Conservation (phyloP, 2,113 vertebrate species). For the Syrmaticus mikado region DNA sequence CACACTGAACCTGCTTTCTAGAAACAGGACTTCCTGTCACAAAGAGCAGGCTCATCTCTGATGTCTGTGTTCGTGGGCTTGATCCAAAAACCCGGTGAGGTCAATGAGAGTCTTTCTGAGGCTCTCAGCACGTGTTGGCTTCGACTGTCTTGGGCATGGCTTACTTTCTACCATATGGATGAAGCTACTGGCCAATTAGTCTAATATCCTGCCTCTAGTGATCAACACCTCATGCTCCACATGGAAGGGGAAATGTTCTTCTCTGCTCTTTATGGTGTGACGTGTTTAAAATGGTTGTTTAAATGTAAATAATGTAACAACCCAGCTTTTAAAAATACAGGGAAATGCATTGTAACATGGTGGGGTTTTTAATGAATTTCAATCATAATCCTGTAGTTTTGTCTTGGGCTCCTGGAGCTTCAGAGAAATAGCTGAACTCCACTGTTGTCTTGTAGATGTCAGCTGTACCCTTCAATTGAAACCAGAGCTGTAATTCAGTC, state of each 20-base stretch:
- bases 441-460: constrained; percentile 55
- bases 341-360: neutral
- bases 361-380: neutral
- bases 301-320: neutral
- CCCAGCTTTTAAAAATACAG: neutral
- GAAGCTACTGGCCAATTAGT: neutral
- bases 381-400: neutral
- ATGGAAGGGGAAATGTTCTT: neutral
- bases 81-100: neutral
- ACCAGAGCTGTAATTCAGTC: constrained; percentile 73
- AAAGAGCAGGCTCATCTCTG: neutral
- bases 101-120: neutral
- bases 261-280: neutral
- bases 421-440: constrained; percentile 52
- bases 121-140: neutral
- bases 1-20: neutral
- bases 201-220: neutral
- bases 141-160: neutral
- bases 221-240: neutral
- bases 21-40: neutral
- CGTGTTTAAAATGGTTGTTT: neutral
- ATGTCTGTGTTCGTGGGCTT: fast-evolving
- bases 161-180: neutral
- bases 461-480: constrained; percentile 66
- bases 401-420: neutral